Conservation (phyloP, 1,140 invertebrate species). For the Nephotettix cincticeps region DNA sequence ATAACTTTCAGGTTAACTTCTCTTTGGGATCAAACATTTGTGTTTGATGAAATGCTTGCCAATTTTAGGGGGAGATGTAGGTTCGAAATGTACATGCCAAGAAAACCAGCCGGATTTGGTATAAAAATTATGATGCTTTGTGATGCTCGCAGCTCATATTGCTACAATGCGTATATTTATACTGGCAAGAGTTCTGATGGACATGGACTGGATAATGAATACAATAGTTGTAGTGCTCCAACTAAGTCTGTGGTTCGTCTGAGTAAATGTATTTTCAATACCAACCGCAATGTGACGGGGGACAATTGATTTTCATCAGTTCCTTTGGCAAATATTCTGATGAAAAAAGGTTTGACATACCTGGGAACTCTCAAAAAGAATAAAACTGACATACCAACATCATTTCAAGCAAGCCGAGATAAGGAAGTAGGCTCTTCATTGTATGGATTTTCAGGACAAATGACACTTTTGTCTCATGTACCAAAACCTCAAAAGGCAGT, state of each 20-base stretch:
- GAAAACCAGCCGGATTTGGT: constrained; percentile 50
- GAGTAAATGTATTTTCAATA: constrained; percentile 39
- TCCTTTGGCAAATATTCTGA: constrained; percentile 42
- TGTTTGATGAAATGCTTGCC: constrained; percentile 49
- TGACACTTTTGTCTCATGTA: constrained; percentile 37
- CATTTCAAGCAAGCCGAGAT: constrained; percentile 33
- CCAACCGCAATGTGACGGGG: constrained; percentile 44
- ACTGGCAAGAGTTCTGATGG: constrained; percentile 36
- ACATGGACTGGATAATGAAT: constrained; percentile 42
- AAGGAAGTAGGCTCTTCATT: not conserved
- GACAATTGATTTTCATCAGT: constrained; percentile 49
- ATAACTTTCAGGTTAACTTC: constrained; percentile 41
- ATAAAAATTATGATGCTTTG: constrained; percentile 29
- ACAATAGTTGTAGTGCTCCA: constrained; percentile 21
- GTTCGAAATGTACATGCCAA: constrained; percentile 50
- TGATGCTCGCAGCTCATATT: constrained; percentile 33
- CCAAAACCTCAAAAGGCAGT: constrained; percentile 43
- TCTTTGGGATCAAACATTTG: constrained; percentile 40
- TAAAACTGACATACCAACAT: constrained; percentile 46
- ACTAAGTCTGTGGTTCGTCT: constrained; percentile 42
- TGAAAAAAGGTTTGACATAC: constrained; percentile 40
- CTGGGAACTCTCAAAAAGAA: constrained; percentile 51
- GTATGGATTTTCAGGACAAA: constrained; percentile 31
- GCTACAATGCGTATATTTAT: constrained; percentile 33
- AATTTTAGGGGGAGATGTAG: constrained; percentile 45